Percentiles rank a stretch among this genome's conserved stretches.
These are phyloP conservation scores for Actenoides hombroni DNA, from an alignment of 2,113 vertebrate genomes.

Conservation along the genomic window DNA sequence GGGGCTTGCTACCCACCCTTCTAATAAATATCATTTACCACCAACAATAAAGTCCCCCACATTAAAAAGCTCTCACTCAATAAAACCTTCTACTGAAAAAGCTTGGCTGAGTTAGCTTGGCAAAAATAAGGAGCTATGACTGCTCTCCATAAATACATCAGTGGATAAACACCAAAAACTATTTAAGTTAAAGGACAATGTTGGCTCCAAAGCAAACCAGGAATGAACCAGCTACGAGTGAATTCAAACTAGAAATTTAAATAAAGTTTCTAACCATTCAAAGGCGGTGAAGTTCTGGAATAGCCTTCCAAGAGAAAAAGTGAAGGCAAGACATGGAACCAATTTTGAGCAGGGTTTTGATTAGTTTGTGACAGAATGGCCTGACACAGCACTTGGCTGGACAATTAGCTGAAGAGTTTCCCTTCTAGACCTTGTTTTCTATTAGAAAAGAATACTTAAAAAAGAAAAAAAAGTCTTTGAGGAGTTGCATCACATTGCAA, in stretches of 20 bases:
- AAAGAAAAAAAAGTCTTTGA: background rate
- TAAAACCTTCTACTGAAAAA: constrained; percentile 54
- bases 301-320: constrained; percentile 53
- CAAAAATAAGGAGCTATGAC: constrained; percentile 50
- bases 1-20: constrained; percentile 46
- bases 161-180: constrained; percentile 48
- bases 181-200: constrained; percentile 65
- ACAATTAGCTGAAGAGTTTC: background rate
- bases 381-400: constrained; percentile 48
- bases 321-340: constrained; percentile 56
- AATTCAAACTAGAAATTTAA: constrained; percentile 61
- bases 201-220: constrained; percentile 55
- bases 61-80: constrained; percentile 62
- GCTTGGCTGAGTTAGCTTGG: constrained; percentile 31
- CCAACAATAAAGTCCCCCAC: constrained; percentile 58
- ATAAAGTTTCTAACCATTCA: constrained; percentile 32
- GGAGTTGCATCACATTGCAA: constrained; percentile 32
- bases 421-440: background rate
- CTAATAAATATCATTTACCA: constrained; percentile 64
- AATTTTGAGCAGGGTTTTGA: constrained; percentile 26
- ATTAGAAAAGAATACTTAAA: background rate
- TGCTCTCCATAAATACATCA: constrained; percentile 63
- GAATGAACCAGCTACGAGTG: constrained; percentile 40
- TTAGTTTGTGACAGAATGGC: constrained; percentile 17
- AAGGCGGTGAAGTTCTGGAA: constrained; percentile 12